A percentile compares a stretch with the other conserved stretches of the same genome.
phyloP scores from a whole-genome alignment of 2,888 invertebrate genomes.

The Troglohyphantes excavatus region DNA sequence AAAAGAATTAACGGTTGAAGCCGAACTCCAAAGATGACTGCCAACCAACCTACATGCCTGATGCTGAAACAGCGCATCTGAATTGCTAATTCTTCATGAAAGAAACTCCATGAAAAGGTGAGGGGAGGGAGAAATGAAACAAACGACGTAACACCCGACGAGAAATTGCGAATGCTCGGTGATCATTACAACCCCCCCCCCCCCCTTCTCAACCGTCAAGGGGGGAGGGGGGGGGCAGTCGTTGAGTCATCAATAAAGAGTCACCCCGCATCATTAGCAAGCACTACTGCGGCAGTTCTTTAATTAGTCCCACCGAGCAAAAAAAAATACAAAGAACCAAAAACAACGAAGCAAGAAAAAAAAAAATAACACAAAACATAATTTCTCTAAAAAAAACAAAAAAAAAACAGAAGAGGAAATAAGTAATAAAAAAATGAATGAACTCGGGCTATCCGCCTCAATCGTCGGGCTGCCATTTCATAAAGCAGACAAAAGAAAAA shows the following conservation, averaged over 20 bases:
- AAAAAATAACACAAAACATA: constrained; percentile 12
- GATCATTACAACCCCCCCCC: constrained; percentile 4
- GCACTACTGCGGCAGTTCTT: constrained; percentile 61
- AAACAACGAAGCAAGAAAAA: background rate
- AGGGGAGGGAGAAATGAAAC: background rate
- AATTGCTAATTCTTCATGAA: background rate
- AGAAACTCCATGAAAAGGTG: background rate
- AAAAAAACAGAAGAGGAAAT: background rate
- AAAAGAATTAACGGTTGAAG: background rate
- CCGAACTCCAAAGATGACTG: background rate
- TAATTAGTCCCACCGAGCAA: constrained; percentile 68
- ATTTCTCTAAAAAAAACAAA: background rate
- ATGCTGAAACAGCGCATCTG: background rate
- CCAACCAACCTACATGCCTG: background rate
- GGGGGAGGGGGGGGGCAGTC: background rate
- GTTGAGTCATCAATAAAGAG: constrained; percentile 60
- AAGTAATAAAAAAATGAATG: background rate
- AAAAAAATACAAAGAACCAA: background rate
- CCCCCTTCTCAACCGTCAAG: background rate
- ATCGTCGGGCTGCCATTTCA: constrained; percentile 49
- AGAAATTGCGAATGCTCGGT: constrained; percentile 12
- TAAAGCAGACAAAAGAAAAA: constrained; percentile 39
- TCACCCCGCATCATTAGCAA: constrained; percentile 73
- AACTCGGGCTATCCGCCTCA: constrained; percentile 41
- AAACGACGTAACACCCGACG: background rate